phyloP scores from a whole-genome alignment of 53 echinoderm and acorn worm genomes.

The Paracentrotus lividus region DNA sequence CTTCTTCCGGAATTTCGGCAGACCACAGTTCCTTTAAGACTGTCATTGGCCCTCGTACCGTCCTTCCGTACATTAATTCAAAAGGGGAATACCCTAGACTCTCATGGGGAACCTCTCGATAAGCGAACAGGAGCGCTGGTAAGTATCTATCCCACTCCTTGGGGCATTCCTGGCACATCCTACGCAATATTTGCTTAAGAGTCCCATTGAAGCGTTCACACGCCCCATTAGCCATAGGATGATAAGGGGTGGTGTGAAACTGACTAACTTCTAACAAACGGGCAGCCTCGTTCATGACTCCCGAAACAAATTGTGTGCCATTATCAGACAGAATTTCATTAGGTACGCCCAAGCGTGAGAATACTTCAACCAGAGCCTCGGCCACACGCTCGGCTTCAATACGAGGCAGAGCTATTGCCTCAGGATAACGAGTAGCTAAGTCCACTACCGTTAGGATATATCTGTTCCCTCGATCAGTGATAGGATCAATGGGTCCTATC shows the following conservation, averaged over 20 bases:
- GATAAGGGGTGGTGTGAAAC: constrained; percentile 62
- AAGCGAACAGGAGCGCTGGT: constrained; percentile 15
- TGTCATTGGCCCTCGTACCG: constrained; percentile 61
- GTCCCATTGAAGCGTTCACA: constrained; percentile 63
- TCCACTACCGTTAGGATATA: constrained; percentile 75
- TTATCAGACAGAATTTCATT: constrained; percentile 60
- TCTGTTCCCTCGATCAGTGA: constrained; percentile 51
- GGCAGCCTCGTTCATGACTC: constrained; percentile 52
- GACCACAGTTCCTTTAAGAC: constrained; percentile 75
- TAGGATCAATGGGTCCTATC: constrained; percentile 71
- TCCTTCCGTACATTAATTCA: constrained; percentile 62
- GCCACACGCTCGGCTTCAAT: constrained; percentile 71
- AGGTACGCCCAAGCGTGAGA: constrained; percentile 67
- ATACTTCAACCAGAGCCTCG: constrained; percentile 68
- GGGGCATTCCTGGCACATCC: constrained; percentile 29
- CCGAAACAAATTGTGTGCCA: constrained; percentile 62
- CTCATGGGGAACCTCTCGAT: constrained; percentile 6
- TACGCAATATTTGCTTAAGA: constrained; percentile 44
- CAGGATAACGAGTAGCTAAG: constrained; percentile 71
- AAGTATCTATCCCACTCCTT: constrained; percentile 30
- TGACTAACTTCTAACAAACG: constrained; percentile 41
- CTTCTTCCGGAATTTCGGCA: constrained; percentile 40
- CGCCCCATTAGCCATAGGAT: constrained; percentile 41
- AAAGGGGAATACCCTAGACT: constrained; percentile 22
- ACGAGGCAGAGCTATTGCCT: constrained; percentile 53